These are phyloP conservation scores for Atethmia centrago DNA, from an alignment of 2,888 invertebrate genomes.

Conservation along the genomic window DNA sequence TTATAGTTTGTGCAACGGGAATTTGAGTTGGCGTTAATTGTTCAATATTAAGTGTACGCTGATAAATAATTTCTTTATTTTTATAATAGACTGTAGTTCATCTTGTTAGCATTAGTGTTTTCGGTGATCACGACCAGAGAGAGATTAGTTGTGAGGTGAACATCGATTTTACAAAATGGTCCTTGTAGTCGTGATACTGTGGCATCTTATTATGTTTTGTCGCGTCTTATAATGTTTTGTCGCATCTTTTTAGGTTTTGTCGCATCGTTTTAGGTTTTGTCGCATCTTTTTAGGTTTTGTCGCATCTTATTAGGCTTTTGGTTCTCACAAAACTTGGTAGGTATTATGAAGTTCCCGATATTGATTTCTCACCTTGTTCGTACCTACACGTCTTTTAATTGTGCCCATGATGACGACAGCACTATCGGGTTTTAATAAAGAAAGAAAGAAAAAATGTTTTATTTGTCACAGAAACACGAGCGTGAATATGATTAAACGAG, in stretches of 20 bases:
- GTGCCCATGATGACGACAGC: too few species aligned
- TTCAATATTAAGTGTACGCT: not conserved
- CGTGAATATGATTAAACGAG: too few species aligned
- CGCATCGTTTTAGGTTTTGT: not conserved
- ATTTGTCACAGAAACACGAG: too few species aligned
- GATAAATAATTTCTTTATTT: conserved; percentile 5
- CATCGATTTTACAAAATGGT: not conserved
- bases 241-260: not conserved
- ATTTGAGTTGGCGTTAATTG: not conserved
- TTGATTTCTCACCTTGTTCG: not conserved
- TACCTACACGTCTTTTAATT: not conserved
- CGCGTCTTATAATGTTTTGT: too few species aligned
- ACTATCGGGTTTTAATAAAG: too few species aligned
- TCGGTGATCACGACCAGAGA: not conserved
- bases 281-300: not conserved
- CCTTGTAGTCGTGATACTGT: not conserved
- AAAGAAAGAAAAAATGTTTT: too few species aligned
- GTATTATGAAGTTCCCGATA: not conserved
- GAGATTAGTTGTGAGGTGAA: not conserved
- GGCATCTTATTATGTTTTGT: too few species aligned
- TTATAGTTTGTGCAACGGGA: not conserved
- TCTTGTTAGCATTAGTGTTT: not conserved
- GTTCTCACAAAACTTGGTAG: not conserved
- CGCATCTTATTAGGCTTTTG: not conserved
- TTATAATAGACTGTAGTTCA: conserved; percentile 2